phyloP scores from a whole-genome alignment of 2,797 vertebrate genomes.

The Odontamblyopus rebecca region DNA sequence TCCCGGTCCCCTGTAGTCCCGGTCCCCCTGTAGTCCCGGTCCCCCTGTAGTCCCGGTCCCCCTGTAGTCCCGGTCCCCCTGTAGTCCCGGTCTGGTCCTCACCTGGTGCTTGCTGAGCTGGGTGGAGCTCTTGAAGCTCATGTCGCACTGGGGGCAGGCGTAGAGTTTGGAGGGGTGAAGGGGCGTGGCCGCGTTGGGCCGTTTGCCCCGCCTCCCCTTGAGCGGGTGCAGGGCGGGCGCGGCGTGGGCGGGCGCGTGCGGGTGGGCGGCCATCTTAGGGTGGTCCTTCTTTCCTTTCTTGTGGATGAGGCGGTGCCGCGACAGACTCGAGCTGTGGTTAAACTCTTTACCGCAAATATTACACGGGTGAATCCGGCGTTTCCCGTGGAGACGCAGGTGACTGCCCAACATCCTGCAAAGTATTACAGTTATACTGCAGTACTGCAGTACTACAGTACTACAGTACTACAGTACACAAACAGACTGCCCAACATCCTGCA shows the following conservation, averaged over 20 bases:
- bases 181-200: conserved; percentile 22
- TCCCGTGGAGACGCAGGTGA: conserved; percentile 77
- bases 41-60: no score
- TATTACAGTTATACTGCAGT: no score
- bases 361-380: conserved; percentile 75
- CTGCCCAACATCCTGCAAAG: conserved; percentile 71
- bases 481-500: no score
- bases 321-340: conserved; percentile 80
- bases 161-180: conserved; percentile 68
- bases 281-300: conserved; percentile 66
- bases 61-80: no score
- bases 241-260: conserved; percentile 17
- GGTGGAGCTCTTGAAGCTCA: conserved; percentile 77
- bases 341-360: conserved; percentile 80
- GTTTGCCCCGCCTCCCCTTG: conserved; percentile 1
- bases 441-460: no score
- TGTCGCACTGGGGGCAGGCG: conserved; percentile 78
- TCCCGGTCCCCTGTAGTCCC: no score
- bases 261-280: conserved; percentile 31
- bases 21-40: no score
- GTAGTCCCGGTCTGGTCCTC: no score
- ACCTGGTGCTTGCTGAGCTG: conserved; percentile 70
- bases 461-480: no score
- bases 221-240: conserved; percentile 45
- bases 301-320: conserved; percentile 78